Evolutionary conservation across 2,113 vertebrate species (phyloP).

Genomic region (Drymodes brunneopygia): DNA sequence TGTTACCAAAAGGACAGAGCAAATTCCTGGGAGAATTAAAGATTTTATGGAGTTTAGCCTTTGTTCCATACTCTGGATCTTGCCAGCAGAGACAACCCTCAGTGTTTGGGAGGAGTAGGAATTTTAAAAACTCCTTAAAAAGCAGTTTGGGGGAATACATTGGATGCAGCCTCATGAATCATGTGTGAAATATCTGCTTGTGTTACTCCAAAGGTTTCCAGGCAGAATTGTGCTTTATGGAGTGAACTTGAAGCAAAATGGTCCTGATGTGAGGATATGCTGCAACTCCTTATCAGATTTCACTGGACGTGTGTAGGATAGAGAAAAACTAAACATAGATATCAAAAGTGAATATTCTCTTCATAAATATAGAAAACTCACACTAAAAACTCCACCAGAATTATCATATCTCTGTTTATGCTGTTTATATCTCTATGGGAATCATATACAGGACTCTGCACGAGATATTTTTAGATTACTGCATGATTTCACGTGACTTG

Average conservation of each 20-base stretch:
- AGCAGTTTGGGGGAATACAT: neutral
- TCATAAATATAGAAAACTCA: neutral
- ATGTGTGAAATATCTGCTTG: neutral
- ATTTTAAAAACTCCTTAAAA: neutral
- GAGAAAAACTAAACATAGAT: neutral
- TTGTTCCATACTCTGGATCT: neutral
- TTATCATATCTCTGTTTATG: neutral
- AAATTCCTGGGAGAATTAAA: neutral
- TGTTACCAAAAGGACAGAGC: neutral
- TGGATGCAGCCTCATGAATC: neutral
- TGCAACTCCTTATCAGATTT: neutral
- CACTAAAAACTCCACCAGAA: neutral
- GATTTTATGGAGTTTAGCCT: neutral
- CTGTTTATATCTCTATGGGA: neutral
- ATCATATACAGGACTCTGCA: neutral
- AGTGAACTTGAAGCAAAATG: neutral
- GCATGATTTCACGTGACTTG: slow-evolving; percentile 32
- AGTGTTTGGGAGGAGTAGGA: neutral
- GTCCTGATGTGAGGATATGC: neutral
- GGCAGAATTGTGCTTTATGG: neutral
- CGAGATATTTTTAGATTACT: slow-evolving; percentile 18
- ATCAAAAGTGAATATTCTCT: neutral
- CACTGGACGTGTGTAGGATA: neutral
- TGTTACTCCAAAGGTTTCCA: neutral
- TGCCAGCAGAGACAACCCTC: neutral